Evolutionary conservation across 2,888 invertebrate species (phyloP).

Genomic region (Lingula anatina): DNA sequence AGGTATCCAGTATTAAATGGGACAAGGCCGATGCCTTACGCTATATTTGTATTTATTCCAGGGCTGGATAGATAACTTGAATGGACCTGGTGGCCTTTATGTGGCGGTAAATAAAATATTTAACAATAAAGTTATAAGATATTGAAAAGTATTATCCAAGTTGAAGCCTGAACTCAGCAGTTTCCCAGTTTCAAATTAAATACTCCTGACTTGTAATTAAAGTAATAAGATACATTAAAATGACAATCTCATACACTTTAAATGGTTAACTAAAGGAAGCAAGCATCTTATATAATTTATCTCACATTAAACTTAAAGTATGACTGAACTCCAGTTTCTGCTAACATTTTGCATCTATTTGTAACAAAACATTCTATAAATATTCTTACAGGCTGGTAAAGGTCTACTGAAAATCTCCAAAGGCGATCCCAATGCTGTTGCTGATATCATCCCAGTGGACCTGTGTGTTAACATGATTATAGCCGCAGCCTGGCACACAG

Average conservation of each 20-base stretch:
- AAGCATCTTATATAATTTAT: neutral
- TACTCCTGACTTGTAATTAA: too few relatives aligned
- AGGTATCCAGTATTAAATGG: neutral
- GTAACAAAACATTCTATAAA: neutral
- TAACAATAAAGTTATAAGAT: too few relatives aligned
- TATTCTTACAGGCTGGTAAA: conserved; percentile 57
- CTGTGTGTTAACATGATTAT: conserved; percentile 84
- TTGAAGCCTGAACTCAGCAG: too few relatives aligned
- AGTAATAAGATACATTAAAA: too few relatives aligned
- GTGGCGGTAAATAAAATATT: conserved; percentile 21
- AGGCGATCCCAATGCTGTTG: conserved; percentile 67
- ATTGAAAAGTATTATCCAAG: too few relatives aligned
- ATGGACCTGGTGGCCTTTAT: conserved; percentile 79
- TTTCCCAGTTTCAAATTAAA: too few relatives aligned
- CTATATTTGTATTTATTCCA: conserved; percentile 49
- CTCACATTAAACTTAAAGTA: neutral
- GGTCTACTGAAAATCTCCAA: conserved; percentile 80
- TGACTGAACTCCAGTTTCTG: neutral
- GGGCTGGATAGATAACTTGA: conserved; percentile 95
- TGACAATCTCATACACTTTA: neutral
- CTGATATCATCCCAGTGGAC: conserved; percentile 90
- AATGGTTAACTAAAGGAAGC: neutral
- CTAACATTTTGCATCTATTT: neutral
- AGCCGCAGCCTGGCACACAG: conserved; percentile 77
- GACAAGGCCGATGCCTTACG: neutral